phyloP scores from a whole-genome alignment of 2,797 vertebrate species.

The Rhadinocentrus ornatus region DNA sequence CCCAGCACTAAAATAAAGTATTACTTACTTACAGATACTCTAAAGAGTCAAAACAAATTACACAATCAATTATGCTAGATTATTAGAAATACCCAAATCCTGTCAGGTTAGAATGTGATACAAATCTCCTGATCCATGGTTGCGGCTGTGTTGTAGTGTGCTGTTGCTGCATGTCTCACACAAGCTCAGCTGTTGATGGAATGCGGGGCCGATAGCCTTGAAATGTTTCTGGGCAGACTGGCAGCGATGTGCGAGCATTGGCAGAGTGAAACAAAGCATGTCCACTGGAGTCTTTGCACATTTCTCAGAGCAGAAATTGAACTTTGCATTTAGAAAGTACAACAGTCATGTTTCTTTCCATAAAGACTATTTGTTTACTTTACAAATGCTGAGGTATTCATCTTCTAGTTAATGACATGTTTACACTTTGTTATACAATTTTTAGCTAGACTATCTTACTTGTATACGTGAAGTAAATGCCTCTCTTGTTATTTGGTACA shows the following conservation, averaged over 20 bases:
- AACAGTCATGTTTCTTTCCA: neutral
- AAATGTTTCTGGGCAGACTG: conserved; percentile 46
- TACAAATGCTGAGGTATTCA: neutral
- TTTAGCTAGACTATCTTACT: conserved; percentile 4
- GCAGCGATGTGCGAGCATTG: conserved; percentile 27
- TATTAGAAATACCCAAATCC: conserved; percentile 43
- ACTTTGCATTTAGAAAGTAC: neutral
- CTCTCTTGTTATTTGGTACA: conserved; percentile 44
- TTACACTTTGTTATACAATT: no score
- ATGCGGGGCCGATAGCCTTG: conserved; percentile 55
- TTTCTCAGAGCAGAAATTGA: neutral
- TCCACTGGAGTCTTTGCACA: neutral
- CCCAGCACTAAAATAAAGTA: no score
- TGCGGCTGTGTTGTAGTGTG: conserved; percentile 47
- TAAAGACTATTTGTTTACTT: neutral
- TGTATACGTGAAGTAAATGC: conserved; percentile 21
- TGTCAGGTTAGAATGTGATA: conserved; percentile 66
- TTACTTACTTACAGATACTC: no score
- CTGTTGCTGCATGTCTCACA: conserved; percentile 69
- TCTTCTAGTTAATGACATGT: neutral
- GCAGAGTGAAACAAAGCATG: conserved; percentile 2
- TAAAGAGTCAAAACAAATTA: conserved; percentile 28
- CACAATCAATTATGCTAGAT: conserved; percentile 3
- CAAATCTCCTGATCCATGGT: conserved; percentile 27
- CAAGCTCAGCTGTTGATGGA: conserved; percentile 76